Percentiles rank a stretch among this genome's conserved stretches.
phyloP scores from a whole-genome alignment of 2,113 vertebrate genomes.

The Lepisosteus oculatus region DNA sequence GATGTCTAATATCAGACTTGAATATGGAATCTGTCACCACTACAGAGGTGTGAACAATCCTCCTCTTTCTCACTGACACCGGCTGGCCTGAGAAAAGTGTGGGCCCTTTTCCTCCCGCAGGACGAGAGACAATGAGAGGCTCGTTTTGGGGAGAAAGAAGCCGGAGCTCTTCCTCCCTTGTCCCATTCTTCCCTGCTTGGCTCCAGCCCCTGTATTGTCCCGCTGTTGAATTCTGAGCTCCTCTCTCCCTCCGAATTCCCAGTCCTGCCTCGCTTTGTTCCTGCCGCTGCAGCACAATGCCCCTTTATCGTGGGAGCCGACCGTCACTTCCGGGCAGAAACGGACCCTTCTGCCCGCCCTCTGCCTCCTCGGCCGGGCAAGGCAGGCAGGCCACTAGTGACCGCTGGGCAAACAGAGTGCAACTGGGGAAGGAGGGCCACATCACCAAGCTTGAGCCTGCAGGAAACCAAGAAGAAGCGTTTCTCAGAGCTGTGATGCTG shows the following conservation, averaged over 20 bases:
- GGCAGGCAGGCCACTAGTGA: too few species aligned
- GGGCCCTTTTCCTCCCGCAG: slow-evolving; percentile 17
- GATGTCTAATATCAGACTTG: too few species aligned
- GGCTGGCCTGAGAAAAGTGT: slow-evolving; percentile 17
- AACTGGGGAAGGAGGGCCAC: too few species aligned
- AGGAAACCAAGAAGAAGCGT: too few species aligned
- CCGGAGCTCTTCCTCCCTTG: slow-evolving; percentile 11
- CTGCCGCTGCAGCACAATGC: slow-evolving; percentile 15
- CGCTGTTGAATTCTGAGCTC: slow-evolving; percentile 19
- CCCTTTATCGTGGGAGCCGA: slow-evolving; percentile 22
- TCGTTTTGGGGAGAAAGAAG: slow-evolving; percentile 14
- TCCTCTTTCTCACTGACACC: slow-evolving; percentile 18
- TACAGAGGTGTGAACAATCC: background rate
- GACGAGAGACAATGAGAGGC: slow-evolving; percentile 25
- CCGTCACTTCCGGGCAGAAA: slow-evolving; percentile 18
- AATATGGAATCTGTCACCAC: too few species aligned
- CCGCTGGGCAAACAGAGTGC: too few species aligned
- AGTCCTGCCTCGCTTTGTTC: background rate
- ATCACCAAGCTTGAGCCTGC: too few species aligned
- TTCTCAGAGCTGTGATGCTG: too few species aligned
- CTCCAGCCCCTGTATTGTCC: slow-evolving; percentile 14
- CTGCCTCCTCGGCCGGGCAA: too few species aligned
- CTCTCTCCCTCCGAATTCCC: slow-evolving; percentile 17
- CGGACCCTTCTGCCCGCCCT: background rate
- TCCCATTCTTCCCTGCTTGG: slow-evolving; percentile 6